Evolutionary conservation across 2,888 invertebrate species (phyloP).

Genomic region (Helicoverpa assulta): DNA sequence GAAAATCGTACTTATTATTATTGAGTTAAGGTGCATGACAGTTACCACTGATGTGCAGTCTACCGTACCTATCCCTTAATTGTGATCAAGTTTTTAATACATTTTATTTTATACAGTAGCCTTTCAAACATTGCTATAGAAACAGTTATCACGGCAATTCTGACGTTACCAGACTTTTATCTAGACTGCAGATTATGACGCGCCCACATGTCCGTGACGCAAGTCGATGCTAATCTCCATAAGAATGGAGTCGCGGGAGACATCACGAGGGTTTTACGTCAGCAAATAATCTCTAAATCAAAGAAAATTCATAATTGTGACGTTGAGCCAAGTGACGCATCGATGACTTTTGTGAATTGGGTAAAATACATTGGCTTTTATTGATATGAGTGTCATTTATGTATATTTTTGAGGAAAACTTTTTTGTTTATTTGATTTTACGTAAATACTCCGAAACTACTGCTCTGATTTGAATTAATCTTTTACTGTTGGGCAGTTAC

Average conservation of each 20-base stretch:
- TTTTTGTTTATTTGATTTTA: not conserved
- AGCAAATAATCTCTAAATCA: constrained; percentile 36
- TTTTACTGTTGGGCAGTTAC: too few species aligned
- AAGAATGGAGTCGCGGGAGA: constrained; percentile 22
- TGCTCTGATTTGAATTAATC: too few species aligned
- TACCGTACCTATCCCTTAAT: too few species aligned
- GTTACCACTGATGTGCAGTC: too few species aligned
- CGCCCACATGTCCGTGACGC: constrained; percentile 44
- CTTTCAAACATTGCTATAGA: constrained; percentile 35
- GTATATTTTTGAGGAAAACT: not conserved
- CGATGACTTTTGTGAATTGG: not conserved
- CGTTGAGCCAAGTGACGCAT: constrained; percentile 29
- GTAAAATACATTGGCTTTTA: constrained; percentile 2
- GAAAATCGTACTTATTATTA: too few species aligned
- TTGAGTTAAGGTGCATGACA: too few species aligned
- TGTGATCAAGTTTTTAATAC: too few species aligned
- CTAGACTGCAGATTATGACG: constrained; percentile 36
- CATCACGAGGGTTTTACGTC: constrained; percentile 24
- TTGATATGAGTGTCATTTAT: constrained; percentile 5
- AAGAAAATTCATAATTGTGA: constrained; percentile 19
- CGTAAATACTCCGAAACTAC: too few species aligned
- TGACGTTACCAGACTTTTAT: constrained; percentile 36
- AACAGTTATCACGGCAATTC: constrained; percentile 51
- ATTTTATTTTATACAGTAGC: not conserved
- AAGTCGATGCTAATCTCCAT: constrained; percentile 23